A percentile compares a stretch with the other conserved stretches of the same genome.
Conservation (phyloP, 2,797 vertebrate species). For the Monodelphis domestica region DNA sequence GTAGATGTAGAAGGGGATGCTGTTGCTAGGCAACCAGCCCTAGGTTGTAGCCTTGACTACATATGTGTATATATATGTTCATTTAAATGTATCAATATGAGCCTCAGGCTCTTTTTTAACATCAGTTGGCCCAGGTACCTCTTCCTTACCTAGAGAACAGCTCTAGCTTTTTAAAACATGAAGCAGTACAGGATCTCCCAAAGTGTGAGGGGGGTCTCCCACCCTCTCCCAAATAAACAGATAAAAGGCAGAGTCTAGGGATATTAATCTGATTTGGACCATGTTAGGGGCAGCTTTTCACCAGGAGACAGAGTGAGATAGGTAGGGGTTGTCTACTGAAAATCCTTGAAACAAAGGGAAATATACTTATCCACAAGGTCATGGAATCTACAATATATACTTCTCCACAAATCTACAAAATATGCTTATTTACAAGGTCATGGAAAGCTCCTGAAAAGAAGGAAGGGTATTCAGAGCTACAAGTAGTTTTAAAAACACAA, state of each 20-base stretch:
- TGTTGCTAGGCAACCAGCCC: not conserved
- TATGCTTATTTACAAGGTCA: not conserved
- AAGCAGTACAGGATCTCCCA: not conserved
- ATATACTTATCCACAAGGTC: accelerated
- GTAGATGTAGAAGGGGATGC: not conserved
- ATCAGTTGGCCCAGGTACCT: not conserved
- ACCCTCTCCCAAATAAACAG: not conserved
- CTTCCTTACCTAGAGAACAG: not conserved
- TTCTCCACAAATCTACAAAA: too few species aligned
- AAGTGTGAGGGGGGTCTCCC: not conserved
- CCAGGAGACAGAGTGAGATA: not conserved
- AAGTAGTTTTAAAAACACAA: not conserved
- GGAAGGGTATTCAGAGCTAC: not conserved
- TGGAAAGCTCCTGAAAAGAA: not conserved
- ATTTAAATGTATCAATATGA: not conserved
- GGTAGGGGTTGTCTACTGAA: not conserved
- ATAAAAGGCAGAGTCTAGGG: not conserved
- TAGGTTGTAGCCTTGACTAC: not conserved
- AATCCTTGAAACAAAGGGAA: not conserved
- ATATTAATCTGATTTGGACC: not conserved
- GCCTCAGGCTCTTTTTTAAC: not conserved
- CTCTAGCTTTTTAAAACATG: not conserved
- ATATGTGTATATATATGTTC: not conserved
- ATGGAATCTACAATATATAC: too few species aligned
- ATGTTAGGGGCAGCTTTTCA: not conserved